Evolutionary conservation across 2,113 vertebrate species (phyloP), one percentile per base, ranked within the genome.

Genomic region (Poecilia latipinna): DNA sequence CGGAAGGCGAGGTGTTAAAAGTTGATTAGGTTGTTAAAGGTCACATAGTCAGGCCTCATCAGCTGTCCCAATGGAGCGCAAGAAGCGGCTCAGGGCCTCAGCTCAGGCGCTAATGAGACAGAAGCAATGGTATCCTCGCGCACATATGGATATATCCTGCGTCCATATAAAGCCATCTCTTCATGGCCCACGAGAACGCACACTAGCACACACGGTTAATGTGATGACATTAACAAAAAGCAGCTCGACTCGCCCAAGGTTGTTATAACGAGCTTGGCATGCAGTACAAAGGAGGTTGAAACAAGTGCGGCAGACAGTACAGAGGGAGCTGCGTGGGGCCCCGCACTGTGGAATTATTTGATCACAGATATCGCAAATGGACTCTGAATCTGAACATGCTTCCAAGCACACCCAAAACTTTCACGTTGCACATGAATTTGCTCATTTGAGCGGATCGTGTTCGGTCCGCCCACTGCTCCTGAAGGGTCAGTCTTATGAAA

Each of bases 11-110:
- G 93, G 93, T 95, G 94, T 94, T 95, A 94, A 93, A 95, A 94
- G 93, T 94, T 95, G 93, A 95, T 94, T 93, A 94, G 92, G 89
- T 91, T 92, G 90, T 91, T 93, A 95, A 95, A 95, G 93, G 94
- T 95, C 93, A 94, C 86, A 80, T 90, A 91, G 88, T 87, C 89
- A 86, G 89, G 87, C 86, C 86, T 90, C 88, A 92, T 93, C 91
- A 92, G 85, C 88, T 82, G 82, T 93, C 93, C 93, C 90, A 90
- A 60, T 80, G 83, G 91, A 89, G 88, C 84, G 72, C 44, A 64
- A 72, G 82, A 87, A 84, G 85, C 81, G 83, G 90, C 86, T 87
- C 80, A 79, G 81, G 88, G 86, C 87, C 78, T 85, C 77, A 82
- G 83, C 88, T 86, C 83, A 65, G 72, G 81, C 62, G 84, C 85